Evolutionary conservation across 2,797 vertebrate genomes (phyloP), one percentile per base, ranked within the genome.

Genomic region (Kryptolebias ocellatus): DNA sequence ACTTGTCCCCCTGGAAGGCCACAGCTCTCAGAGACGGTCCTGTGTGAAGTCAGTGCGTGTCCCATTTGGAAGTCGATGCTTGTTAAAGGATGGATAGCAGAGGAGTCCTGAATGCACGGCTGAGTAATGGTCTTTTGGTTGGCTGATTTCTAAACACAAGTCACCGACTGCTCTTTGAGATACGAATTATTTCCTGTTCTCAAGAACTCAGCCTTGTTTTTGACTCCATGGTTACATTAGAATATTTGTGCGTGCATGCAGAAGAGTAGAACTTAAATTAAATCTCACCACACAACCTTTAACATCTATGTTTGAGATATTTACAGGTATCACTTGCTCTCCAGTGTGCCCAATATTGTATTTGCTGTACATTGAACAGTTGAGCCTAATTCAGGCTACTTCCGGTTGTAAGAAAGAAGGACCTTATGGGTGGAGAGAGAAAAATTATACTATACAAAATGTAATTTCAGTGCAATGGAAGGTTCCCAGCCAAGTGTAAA

Each of bases 11-110:
- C 63, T 81, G 58, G 31, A 68, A 83, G 80, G 85, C 84, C 86
- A 78, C 70, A 76, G 81, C 60, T 84, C 68, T 81, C 72, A 77
- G 58, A 82, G 72, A 69, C 63, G 31, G 83, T 80, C 75, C 73
- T 80, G 77, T 90, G 87, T 89, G 85, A 90, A 83, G 90, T 86
- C 82, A 68, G 74, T 83, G 83, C 42, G 39, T 87, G 73, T 84
- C 88, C 87, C 81, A 88, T 83, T 88, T 85, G 82, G 78, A 85
- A 84, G 88, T 85, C 81, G 72, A 85, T 86, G 89, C 87, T 73
- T 85, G 81, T 87, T 87, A 85, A 78, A 78, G 72, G 64, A 76
- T 74, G 77, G 76, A 81, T 65, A 54, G 70, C 77, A 80, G 80
- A 80, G 75, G 34, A 64, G 63, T 39, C 16, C 28, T 79, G 75